A percentile compares a stretch with the other conserved stretches of the same genome.
Evolutionary conservation across 1,140 invertebrate genomes (phyloP).

Genomic region (Polypedilum pembai): DNA sequence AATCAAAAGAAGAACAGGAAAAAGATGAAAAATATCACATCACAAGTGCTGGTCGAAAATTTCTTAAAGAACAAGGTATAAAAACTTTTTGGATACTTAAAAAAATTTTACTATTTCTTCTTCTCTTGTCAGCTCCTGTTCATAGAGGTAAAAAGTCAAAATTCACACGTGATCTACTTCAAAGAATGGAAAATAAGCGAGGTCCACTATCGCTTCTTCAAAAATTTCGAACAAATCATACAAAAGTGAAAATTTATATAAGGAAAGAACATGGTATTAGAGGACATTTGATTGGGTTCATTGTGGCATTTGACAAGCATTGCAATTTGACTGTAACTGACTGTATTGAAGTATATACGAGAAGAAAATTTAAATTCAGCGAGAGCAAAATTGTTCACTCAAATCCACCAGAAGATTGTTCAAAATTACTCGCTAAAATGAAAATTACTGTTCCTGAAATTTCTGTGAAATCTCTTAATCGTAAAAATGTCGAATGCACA

Average conservation of each 20-base stretch:
- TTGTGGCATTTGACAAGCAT: slow-evolving; percentile 89
- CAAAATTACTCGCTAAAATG: slow-evolving; percentile 32
- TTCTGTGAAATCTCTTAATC: slow-evolving; percentile 48
- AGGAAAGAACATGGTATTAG: slow-evolving; percentile 58
- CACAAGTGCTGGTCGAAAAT: slow-evolving; percentile 20
- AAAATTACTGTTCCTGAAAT: slow-evolving; percentile 44
- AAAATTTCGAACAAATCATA: slow-evolving; percentile 51
- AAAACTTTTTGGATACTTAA: too few relatives aligned
- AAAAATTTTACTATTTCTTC: slow-evolving; percentile 34
- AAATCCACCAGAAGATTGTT: slow-evolving; percentile 33
- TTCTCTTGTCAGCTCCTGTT: slow-evolving; percentile 36
- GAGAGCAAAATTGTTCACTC: slow-evolving; percentile 33
- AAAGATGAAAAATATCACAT: not conserved
- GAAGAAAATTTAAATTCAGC: slow-evolving; percentile 45
- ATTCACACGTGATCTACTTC: slow-evolving; percentile 51
- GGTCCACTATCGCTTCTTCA: slow-evolving; percentile 59
- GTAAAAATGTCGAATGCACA: slow-evolving; percentile 58
- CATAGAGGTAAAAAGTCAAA: slow-evolving; percentile 33
- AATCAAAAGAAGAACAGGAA: not conserved
- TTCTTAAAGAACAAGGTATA: slow-evolving; percentile 31
- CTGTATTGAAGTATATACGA: slow-evolving; percentile 77
- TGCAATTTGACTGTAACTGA: slow-evolving; percentile 86
- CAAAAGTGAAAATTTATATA: slow-evolving; percentile 59
- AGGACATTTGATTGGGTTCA: slow-evolving; percentile 55
- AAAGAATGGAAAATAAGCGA: slow-evolving; percentile 50